Evolutionary conservation across 2,888 invertebrate genomes (phyloP).

Genomic region (Cosmopolites sordidus): DNA sequence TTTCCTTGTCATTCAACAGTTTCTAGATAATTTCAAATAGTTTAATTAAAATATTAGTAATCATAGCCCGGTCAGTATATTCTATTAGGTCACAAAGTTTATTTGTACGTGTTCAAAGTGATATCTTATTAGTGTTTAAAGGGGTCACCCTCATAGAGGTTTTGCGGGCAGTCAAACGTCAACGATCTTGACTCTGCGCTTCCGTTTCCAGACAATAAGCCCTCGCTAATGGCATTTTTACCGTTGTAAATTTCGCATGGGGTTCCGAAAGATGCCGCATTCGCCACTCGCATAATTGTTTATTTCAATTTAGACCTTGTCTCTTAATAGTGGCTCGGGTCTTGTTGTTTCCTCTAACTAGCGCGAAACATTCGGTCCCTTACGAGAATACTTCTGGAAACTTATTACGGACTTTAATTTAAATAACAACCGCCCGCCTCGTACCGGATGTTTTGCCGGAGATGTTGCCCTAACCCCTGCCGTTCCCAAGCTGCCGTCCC

Average conservation of each 20-base stretch:
- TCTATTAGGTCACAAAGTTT: no score
- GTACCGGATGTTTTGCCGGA: slow-evolving; percentile 23
- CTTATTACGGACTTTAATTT: slow-evolving; percentile 42
- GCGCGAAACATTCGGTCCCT: slow-evolving; percentile 39
- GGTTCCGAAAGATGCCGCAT: slow-evolving; percentile 11
- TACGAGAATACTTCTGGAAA: slow-evolving; percentile 40
- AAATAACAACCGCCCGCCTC: slow-evolving; percentile 35
- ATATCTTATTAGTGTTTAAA: no score
- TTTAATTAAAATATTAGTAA: no score
- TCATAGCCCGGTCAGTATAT: no score
- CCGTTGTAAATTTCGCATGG: slow-evolving; percentile 14
- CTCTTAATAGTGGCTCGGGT: slow-evolving; percentile 39
- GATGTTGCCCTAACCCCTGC: slow-evolving; percentile 14
- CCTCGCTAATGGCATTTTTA: neutral
- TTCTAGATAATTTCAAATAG: no score
- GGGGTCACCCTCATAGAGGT: no score
- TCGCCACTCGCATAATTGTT: slow-evolving; percentile 34
- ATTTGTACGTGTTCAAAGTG: no score
- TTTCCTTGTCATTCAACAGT: no score
- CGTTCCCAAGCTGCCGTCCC: neutral
- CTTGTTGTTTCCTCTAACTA: slow-evolving; percentile 36
- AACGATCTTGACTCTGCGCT: no score
- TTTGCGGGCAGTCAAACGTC: no score
- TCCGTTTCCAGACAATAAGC: no score
- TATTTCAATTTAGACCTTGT: slow-evolving; percentile 40